Base-by-base conservation (phyloP, 2,888 invertebrate genomes). In the Dichetophora obliterata region DNA sequence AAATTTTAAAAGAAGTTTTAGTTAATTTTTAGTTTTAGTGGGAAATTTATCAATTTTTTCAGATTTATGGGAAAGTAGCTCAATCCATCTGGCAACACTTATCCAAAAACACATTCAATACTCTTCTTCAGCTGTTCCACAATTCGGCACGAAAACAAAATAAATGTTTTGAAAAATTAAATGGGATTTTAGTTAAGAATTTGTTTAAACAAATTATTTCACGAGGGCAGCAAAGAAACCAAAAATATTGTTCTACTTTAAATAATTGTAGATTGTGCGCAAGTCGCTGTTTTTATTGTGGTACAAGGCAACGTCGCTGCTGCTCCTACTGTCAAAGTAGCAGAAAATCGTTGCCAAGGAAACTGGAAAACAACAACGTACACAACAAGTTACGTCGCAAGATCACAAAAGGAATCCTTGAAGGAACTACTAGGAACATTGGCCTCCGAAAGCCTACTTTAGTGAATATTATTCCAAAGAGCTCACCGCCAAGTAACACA, bases 361-460 rank as follows among this genome's bases (percentile, higher is more conserved):
- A 86, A 86, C 85, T 72, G 78, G 82, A 84, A 81, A 80, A 77
- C 82, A 78, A 83, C 73, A 79, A 77, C 69, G 82, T 85, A 86
- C 84, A 85, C 85, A 85, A 84, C 82, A 84, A 83, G 75, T 80
- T 78, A 78, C 75, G 81, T 82, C 83, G 82, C 81, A 82, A 81
- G 16, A 57, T n/a, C 43, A 3, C n/a, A 22, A 54, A 63, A 63
- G 8, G 27, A 31, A 63, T 31, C n/a, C 52, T 69, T 50, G 50
- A n/a, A 2, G 27, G 27, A 11, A 43, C n/a, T 16, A 66, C 37
- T 19, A 22, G 66, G 22, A 66, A n/a, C 19, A 22, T 3, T 43
- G 22, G 19, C 19, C 14, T 11, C 5, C 3, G 31, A 43, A 43
- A 11, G 6, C 43, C 14, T 43, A 6, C 11, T 2, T 1, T 14